Base-by-base conservation (phyloP, 2,797 vertebrate species). In the Semaprochilodus insignis region DNA sequence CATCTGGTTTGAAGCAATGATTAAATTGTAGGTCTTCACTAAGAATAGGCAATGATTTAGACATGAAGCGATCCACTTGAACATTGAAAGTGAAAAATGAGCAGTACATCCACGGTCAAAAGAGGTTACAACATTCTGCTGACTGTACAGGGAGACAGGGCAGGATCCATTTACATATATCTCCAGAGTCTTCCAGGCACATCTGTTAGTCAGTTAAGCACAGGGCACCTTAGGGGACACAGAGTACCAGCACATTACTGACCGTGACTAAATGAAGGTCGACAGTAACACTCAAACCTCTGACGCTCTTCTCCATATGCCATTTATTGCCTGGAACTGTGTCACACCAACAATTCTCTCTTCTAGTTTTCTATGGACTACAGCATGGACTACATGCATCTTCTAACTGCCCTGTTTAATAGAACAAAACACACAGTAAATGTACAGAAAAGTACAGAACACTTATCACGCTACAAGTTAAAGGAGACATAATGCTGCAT, bases 201-300 rank as follows among this genome's bases (percentile, higher is more conserved):
- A 85, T 83, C 81, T 80, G 78, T 78, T 81, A 66, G 51, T 25
- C 71, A 59, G 44, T 70, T 66, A 75, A 52, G 16, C 25, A 31
- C 21, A 60, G 60, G 63, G 77, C 62, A 74, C 72, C 21, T n/a
- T 25, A 34, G 74, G 74, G 63, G 74, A 76, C 51, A 44, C 23
- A 63, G 80, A 67, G 66, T 15, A 81, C 40, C 78, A 40, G 23
- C 27, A 7, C 67, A 67, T 27, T 55, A 74, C 23, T 36, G 69
- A 57, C 69, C 60, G 11, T 19, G 2, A 76, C 17, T 59, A 65
- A 83, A 81, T 27, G n/a, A 65, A 81, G 71, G 75, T 81, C 59
- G 19, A 51, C 6, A 75, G 63, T 40, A 19, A 83, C 19, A 63
- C 4, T 63, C 44, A 75, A 15, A 70, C 40, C 54, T 48, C 51